Evolutionary conservation across 2,113 vertebrate species (phyloP).

Genomic region (Nesoenas mayeri): DNA sequence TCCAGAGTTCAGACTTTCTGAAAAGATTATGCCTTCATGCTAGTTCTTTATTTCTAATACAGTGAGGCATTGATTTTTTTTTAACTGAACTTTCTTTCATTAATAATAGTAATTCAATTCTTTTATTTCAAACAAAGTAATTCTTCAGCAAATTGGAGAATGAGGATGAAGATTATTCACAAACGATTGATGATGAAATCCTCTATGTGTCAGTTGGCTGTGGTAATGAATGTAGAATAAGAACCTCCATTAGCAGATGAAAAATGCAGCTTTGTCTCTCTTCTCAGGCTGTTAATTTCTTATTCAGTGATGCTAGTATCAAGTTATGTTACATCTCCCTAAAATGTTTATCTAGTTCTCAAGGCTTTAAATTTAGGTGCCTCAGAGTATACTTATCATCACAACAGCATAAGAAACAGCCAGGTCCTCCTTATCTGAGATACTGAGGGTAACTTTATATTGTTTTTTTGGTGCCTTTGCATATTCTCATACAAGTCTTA

Average conservation of each 20-base stretch:
- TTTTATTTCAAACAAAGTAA: conserved; percentile 48
- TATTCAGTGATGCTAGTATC: neutral
- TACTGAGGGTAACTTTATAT: neutral
- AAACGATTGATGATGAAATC: conserved; percentile 53
- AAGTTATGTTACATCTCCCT: neutral
- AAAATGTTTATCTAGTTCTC: neutral
- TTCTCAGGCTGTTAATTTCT: conserved; percentile 46
- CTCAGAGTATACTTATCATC: neutral
- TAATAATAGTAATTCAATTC: conserved; percentile 49
- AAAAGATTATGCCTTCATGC: neutral
- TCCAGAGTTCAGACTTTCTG: neutral
- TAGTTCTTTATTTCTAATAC: neutral
- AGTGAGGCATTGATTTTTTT: neutral
- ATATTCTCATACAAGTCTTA: neutral
- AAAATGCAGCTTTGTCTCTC: conserved; percentile 34
- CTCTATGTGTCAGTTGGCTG: conserved; percentile 40
- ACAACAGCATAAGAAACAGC: neutral
- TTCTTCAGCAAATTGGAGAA: conserved; percentile 51
- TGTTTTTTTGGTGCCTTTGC: neutral
- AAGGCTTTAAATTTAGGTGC: neutral
- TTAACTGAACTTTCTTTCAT: conserved; percentile 30
- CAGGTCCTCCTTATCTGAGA: neutral
- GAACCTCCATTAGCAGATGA: conserved; percentile 37
- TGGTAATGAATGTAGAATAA: conserved; percentile 44
- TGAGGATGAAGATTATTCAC: conserved; percentile 48